These are phyloP conservation scores for Cololabis saira DNA, from an alignment of 2,113 vertebrate genomes.

Conservation along the genomic window DNA sequence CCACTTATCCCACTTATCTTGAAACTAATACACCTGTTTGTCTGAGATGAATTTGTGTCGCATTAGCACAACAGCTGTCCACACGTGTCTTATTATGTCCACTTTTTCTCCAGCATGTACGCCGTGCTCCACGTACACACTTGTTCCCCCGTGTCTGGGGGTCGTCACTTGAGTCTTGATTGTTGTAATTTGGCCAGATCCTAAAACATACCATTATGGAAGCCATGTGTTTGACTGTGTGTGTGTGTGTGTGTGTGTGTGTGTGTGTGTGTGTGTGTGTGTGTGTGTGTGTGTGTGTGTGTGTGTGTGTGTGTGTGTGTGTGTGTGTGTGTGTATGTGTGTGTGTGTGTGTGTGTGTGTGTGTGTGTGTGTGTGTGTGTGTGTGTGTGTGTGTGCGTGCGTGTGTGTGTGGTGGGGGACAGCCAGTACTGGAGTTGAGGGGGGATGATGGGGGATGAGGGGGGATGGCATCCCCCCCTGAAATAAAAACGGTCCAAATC, in stretches of 20 bases:
- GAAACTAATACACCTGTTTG: slow-evolving; percentile 13
- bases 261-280: slow-evolving; percentile 5
- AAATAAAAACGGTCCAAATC: no score
- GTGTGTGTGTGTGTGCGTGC: background rate
- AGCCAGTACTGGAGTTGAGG: no score
- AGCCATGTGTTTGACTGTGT: background rate
- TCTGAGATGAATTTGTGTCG: background rate
- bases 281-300: no score
- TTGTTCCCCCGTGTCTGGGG: background rate
- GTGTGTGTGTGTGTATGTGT: background rate
- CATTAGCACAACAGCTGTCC: background rate
- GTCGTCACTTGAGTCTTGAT: background rate
- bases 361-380: background rate
- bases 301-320: slow-evolving; percentile 2
- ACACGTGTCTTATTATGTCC: background rate
- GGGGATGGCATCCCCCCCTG: no score
- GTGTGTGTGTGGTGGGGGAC: background rate
- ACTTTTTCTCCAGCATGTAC: background rate
- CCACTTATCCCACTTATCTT: background rate
- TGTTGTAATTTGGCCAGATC: background rate
- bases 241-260: no score
- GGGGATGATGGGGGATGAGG: no score
- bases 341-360: background rate
- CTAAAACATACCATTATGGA: background rate
- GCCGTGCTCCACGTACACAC: background rate